Percentiles rank a stretch among this genome's conserved stretches.
These are phyloP conservation scores for Ceramica pisi DNA, from an alignment of 2,888 invertebrate genomes.

Conservation along the genomic window DNA sequence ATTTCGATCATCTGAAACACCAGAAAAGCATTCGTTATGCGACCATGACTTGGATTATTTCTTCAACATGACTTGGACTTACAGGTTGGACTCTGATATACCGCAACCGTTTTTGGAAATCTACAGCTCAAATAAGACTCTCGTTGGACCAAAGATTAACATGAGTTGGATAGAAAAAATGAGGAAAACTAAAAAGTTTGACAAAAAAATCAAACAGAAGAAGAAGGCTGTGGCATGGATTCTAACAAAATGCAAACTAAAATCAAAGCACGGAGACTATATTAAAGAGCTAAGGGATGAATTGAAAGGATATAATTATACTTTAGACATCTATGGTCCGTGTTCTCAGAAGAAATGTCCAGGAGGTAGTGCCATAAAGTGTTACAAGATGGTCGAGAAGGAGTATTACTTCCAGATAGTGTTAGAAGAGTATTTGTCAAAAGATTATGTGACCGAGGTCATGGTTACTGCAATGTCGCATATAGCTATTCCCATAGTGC, in stretches of 20 bases:
- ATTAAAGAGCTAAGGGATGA: slow-evolving; percentile 76
- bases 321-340: slow-evolving; percentile 78
- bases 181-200: slow-evolving; percentile 67
- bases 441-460: slow-evolving; percentile 81
- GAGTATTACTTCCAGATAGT: slow-evolving; percentile 82
- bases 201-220: slow-evolving; percentile 70
- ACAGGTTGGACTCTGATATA: slow-evolving; percentile 82
- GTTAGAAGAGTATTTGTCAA: slow-evolving; percentile 78
- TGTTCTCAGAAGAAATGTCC: slow-evolving; percentile 80
- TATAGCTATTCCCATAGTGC: slow-evolving; percentile 80
- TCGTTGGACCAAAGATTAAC: slow-evolving; percentile 77
- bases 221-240: slow-evolving; percentile 82
- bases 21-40: slow-evolving; percentile 79
- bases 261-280: slow-evolving; percentile 75
- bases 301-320: slow-evolving; percentile 78
- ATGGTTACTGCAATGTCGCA: slow-evolving; percentile 77
- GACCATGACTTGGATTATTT: slow-evolving; percentile 78
- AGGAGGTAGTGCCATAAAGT: slow-evolving; percentile 69
- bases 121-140: slow-evolving; percentile 67
- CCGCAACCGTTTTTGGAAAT: slow-evolving; percentile 81
- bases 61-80: slow-evolving; percentile 88
- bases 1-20: slow-evolving; percentile 80
- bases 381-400: slow-evolving; percentile 78
- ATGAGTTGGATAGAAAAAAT: slow-evolving; percentile 77
- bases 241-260: slow-evolving; percentile 77